A percentile compares a stretch with the other conserved stretches of the same genome.
Conservation (phyloP, 2,888 invertebrate genomes). For the Acleris laterana region DNA sequence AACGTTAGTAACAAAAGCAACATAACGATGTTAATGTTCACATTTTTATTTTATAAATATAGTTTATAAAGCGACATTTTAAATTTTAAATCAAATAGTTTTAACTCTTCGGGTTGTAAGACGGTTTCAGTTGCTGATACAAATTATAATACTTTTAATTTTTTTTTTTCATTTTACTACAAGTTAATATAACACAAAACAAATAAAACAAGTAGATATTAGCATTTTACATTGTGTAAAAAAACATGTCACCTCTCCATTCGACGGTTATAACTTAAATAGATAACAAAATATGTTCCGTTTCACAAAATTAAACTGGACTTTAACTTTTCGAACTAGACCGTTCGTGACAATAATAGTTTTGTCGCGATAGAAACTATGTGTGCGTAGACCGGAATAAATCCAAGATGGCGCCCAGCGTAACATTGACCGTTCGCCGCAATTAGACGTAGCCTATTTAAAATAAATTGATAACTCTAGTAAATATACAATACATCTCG, state of each 20-base stretch:
- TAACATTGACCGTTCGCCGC: constrained; percentile 49
- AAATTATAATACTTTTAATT: too few species aligned
- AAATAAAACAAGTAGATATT: too few species aligned
- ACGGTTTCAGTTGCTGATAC: too few species aligned
- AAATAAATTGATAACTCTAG: constrained; percentile 29
- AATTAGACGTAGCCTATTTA: constrained; percentile 23
- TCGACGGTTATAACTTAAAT: neutral
- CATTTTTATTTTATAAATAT: too few species aligned
- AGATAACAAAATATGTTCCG: constrained; percentile 4
- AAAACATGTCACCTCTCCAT: neutral
- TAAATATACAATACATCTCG: constrained; percentile 5
- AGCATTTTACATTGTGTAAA: too few species aligned
- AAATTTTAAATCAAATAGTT: too few species aligned
- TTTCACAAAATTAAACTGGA: constrained; percentile 28
- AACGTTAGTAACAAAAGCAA: too few species aligned
- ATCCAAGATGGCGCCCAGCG: constrained; percentile 45
- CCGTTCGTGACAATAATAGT: constrained; percentile 22
- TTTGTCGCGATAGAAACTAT: constrained; percentile 42
- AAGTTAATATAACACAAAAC: too few species aligned
- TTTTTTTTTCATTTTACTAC: too few species aligned
- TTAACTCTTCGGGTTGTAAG: too few species aligned
- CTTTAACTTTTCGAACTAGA: constrained; percentile 19
- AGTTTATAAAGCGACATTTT: too few species aligned
- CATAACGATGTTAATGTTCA: too few species aligned
- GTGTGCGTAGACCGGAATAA: constrained; percentile 45